Conservation (phyloP, 2,797 vertebrate species). For the Platalea minor region DNA sequence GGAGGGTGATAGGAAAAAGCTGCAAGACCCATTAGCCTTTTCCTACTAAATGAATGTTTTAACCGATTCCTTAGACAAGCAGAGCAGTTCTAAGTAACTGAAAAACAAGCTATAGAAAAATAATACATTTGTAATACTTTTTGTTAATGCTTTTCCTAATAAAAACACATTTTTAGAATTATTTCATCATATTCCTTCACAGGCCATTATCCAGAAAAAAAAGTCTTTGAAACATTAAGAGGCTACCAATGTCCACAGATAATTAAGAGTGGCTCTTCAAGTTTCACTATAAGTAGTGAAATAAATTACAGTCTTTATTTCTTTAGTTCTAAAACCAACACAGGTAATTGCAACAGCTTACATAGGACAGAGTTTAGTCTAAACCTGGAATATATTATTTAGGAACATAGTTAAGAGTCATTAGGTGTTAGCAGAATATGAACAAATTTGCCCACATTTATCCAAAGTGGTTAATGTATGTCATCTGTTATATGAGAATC, state of each 20-base stretch:
- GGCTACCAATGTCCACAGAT: neutral
- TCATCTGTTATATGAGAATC: neutral
- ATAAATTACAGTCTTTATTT: neutral
- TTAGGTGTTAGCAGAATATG: neutral
- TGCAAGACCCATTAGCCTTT: neutral
- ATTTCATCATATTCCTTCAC: neutral
- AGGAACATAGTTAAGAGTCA: neutral
- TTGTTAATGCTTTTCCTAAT: neutral
- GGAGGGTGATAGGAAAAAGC: neutral
- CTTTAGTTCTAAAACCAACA: neutral
- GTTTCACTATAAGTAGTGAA: neutral
- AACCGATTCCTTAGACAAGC: neutral
- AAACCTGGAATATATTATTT: neutral
- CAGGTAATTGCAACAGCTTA: neutral
- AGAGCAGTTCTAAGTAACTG: neutral
- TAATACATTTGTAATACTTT: neutral
- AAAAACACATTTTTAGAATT: neutral
- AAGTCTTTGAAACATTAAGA: neutral
- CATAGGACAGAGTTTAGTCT: neutral
- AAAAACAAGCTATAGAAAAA: neutral
- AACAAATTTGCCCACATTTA: neutral
- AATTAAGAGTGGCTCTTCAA: neutral
- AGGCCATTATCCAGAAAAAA: neutral
- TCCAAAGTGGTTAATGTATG: neutral
- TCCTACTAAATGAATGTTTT: neutral